Percentiles rank a stretch among this genome's conserved stretches.
Conservation (phyloP, 2,797 vertebrate species). For the Brachymystax lenok region DNA sequence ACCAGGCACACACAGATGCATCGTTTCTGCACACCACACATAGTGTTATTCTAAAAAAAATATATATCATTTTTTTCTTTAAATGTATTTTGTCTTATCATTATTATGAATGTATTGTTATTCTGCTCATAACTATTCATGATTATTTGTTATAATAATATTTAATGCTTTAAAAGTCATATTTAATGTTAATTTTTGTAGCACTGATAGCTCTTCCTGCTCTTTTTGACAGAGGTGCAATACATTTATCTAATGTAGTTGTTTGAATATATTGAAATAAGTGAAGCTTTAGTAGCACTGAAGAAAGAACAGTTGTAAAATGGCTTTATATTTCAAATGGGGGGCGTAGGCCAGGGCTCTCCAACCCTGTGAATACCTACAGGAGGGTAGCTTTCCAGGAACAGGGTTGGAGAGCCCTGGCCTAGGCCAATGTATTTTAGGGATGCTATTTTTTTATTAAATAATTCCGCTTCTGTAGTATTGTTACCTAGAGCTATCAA, state of each 20-base stretch:
- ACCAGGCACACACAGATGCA: neutral
- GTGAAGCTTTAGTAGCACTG: too few relatives aligned
- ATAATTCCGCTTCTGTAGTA: neutral
- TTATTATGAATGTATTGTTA: neutral
- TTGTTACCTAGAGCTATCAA: too few relatives aligned
- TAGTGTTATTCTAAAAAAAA: neutral
- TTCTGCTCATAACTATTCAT: neutral
- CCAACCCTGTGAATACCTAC: too few relatives aligned
- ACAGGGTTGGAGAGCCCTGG: too few relatives aligned
- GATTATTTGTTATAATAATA: too few relatives aligned
- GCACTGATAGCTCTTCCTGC: neutral
- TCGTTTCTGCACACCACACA: neutral
- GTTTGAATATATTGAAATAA: too few relatives aligned
- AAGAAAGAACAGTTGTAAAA: too few relatives aligned
- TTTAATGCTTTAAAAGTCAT: neutral
- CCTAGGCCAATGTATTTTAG: neutral
- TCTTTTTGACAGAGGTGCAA: neutral
- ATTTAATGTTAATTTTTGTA: neutral
- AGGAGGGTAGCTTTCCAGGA: too few relatives aligned
- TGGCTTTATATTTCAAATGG: too few relatives aligned
- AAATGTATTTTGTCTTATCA: neutral
- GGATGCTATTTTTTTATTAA: neutral
- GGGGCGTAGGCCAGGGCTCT: too few relatives aligned
- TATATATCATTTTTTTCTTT: neutral
- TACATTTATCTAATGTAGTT: neutral